Evolutionary conservation across 2,797 vertebrate genomes (phyloP).

Genomic region (Eleutherodactylus coqui): DNA sequence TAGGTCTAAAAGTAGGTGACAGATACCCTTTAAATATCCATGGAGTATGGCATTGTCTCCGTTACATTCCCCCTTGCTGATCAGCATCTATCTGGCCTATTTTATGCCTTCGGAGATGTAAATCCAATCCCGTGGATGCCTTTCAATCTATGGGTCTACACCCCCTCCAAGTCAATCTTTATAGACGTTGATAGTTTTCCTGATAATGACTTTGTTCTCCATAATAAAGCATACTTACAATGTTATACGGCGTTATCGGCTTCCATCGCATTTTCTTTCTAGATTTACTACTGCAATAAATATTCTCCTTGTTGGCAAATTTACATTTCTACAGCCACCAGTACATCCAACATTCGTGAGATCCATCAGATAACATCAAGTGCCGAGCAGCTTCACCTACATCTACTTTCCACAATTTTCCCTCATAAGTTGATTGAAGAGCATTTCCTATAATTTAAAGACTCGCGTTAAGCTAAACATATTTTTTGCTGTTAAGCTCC

Average conservation of each 20-base stretch:
- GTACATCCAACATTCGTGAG: not conserved
- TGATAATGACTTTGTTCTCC: slow-evolving; percentile 2
- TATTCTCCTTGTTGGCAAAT: not conserved
- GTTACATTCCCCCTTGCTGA: not conserved
- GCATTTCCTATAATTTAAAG: slow-evolving; percentile 34
- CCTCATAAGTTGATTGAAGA: slow-evolving; percentile 28
- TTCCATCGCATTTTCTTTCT: slow-evolving; percentile 8
- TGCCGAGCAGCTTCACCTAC: slow-evolving; percentile 31
- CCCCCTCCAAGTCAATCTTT: not conserved
- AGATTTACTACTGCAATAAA: slow-evolving; percentile 6
- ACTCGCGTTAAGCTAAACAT: slow-evolving; percentile 31
- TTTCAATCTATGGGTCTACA: not conserved
- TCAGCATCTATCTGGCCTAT: not conserved
- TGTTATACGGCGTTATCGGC: not conserved
- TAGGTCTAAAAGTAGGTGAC: too few relatives aligned
- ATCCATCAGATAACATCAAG: slow-evolving; percentile 10
- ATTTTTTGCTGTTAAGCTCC: slow-evolving; percentile 51
- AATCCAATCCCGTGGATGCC: not conserved
- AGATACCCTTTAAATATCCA: too few relatives aligned
- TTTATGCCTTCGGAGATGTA: not conserved
- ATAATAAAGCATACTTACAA: not conserved
- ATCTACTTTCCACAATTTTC: slow-evolving; percentile 7
- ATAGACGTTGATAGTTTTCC: not conserved
- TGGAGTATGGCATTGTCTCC: not conserved
- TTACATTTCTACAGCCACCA: not conserved